These are phyloP conservation scores for Styela plicata DNA, from an alignment of 23 tunicate genomes.

Conservation along the genomic window DNA sequence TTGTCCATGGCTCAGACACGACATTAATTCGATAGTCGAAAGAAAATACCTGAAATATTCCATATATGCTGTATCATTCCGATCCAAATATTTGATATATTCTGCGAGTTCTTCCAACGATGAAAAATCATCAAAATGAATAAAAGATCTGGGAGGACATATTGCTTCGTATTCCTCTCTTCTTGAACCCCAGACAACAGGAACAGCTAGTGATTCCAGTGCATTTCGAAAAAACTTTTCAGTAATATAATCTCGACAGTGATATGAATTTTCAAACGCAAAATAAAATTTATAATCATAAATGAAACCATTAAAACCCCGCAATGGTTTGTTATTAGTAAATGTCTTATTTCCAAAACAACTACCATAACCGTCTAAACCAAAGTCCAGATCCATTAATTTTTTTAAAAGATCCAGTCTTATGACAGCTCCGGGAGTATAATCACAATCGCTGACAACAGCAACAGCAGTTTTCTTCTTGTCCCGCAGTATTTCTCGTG, in stretches of 20 bases:
- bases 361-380: neutral
- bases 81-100: neutral
- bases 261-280: neutral
- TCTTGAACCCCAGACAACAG: neutral
- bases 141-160: neutral
- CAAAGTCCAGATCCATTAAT: neutral
- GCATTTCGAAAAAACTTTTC: neutral
- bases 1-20: too few species aligned
- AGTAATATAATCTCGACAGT: neutral
- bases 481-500: neutral
- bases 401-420: neutral
- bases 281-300: neutral
- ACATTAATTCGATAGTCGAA: too few species aligned
- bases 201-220: neutral
- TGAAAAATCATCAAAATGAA: neutral
- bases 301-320: neutral
- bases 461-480: neutral
- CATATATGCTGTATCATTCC: neutral
- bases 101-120: neutral
- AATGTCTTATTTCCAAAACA: neutral
- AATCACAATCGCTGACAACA: neutral
- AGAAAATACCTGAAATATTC: neutral
- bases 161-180: neutral
- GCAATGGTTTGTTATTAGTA: neutral
- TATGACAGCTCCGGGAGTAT: neutral